A percentile compares a stretch with the other conserved stretches of the same genome.
Conservation (phyloP, 2,113 vertebrate species). For the Phalacrocorax carbo region DNA sequence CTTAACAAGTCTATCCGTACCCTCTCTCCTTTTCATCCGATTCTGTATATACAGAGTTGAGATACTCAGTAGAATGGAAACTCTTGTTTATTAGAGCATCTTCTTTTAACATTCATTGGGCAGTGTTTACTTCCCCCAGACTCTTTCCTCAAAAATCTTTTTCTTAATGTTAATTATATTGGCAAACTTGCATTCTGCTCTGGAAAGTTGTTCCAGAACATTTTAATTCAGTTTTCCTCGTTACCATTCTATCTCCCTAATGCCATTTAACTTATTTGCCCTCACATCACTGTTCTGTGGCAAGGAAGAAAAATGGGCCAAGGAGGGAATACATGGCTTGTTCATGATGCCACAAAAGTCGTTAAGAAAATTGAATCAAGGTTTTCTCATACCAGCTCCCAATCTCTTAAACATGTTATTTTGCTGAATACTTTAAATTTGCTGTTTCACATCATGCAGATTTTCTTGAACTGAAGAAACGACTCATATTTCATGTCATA, state of each 20-base stretch:
- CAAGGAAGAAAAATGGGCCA: background rate
- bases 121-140: rapidly evolving
- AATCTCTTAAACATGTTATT: background rate
- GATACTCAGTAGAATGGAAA: background rate
- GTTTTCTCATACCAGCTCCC: background rate
- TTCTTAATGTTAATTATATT: background rate
- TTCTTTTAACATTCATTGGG: background rate
- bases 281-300: background rate
- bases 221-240: background rate
- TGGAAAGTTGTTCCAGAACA: background rate
- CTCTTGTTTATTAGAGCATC: background rate
- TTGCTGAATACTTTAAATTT: background rate
- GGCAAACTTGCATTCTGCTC: background rate
- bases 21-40: background rate
- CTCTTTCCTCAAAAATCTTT: background rate
- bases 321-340: background rate
- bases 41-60: background rate
- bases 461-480: background rate
- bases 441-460: background rate
- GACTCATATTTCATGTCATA: background rate
- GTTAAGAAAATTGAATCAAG: background rate
- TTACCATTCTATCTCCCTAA: background rate
- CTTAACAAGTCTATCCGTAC: background rate
- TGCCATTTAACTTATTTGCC: background rate
- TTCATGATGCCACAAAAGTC: background rate